A percentile compares a stretch with the other conserved stretches of the same genome.
Conservation (phyloP, 2,888 invertebrate species). For the Nasonovia ribisnigri region DNA sequence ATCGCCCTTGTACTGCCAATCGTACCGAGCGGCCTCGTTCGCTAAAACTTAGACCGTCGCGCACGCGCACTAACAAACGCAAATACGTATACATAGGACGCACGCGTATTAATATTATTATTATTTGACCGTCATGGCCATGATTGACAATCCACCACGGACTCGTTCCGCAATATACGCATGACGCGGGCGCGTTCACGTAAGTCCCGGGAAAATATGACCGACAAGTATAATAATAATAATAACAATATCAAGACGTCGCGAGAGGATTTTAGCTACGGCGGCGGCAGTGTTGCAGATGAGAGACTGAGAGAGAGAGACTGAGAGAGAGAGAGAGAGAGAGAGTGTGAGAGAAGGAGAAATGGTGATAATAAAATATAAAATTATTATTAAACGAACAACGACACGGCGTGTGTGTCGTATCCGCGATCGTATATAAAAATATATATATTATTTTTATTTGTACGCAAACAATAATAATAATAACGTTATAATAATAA, state of each 20-base stretch:
- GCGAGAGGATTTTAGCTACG: not conserved
- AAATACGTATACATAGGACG: not conserved
- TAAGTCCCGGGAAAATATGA: constrained; percentile 35
- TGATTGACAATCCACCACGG: constrained; percentile 61
- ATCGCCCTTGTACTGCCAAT: not conserved
- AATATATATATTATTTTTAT: not conserved
- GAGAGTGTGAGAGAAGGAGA: not conserved
- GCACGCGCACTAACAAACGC: not conserved
- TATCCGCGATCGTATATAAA: not conserved
- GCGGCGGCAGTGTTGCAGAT: not conserved
- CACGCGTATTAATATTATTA: constrained; percentile 12
- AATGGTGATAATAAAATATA: not conserved
- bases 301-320: no score
- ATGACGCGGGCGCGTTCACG: constrained; percentile 43
- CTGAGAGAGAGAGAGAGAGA: no score
- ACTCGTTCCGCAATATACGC: constrained; percentile 53
- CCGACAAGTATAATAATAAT: not conserved
- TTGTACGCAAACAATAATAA: not conserved
- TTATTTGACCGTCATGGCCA: constrained; percentile 43
- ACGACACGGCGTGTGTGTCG: constrained; percentile 16
- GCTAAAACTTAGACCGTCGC: not conserved
- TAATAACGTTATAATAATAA: not conserved
- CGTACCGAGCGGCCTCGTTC: not conserved
- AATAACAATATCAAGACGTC: constrained; percentile 4
- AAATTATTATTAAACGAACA: not conserved